Evolutionary conservation across 2,797 vertebrate genomes (phyloP), one percentile per base, ranked within the genome.

Genomic region (Pteronotus mesoamericanus): DNA sequence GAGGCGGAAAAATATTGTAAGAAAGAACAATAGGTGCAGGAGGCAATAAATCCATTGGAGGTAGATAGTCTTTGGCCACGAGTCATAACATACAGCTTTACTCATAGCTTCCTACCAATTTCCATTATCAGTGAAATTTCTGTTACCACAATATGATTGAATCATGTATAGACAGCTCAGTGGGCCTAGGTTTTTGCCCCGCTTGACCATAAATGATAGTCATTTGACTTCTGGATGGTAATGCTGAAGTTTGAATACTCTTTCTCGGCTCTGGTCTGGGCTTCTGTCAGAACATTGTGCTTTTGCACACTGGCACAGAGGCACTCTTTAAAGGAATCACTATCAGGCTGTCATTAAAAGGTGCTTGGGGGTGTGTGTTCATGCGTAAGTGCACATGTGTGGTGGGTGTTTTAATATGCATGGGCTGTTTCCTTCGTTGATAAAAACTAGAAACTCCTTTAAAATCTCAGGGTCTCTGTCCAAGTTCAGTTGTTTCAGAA

Each of bases 51-150:
- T 97, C 97, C 96, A 91, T 46, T 96, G 96, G 95, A 98, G 97
- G 87, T 95, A 98, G 97, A 98, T 97, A 98, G 97, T 97, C 94
- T 94, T 61, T 75, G 89, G 97, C 98, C 97, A 55, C 44, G 16
- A 98, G 98, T 98, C 97, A 97, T 98, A 98, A 98, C 95, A 94
- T 69, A 91, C 82, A 97, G 92, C 97, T 98, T 97, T 96, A 94
- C 91, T 98, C 96, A 97, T 96, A 89, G 93, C 94, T 96, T 98
- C 97, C 98, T 97, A 96, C 97, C 96, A 97, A 92, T 95, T 98
- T 97, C 95, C 97, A 97, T 98, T 98, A 98, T 98, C 98, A 97
- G 98, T 79, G 94, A 94, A 97, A 97, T 97, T 97, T 97, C 98
- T 98, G 82, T 98, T 98, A 98, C 96, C 88, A 68, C 94, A 97